Base-by-base conservation (phyloP, 1,140 invertebrate species). In the Dreissena rostriformis region DNA sequence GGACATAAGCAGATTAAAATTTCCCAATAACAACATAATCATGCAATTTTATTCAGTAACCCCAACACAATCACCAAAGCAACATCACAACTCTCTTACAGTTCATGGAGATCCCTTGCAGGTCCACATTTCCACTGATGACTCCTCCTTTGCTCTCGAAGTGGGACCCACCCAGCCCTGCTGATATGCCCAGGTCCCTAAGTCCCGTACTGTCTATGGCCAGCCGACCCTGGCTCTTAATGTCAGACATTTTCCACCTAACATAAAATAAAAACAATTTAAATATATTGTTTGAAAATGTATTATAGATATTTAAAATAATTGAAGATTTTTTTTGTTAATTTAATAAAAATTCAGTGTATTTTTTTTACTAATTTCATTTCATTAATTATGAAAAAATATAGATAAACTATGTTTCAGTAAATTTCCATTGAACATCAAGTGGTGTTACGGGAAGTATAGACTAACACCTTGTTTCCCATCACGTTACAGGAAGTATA, bases 71-170 rank as follows among this genome's bases (percentile, higher is more conserved):
- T 5, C 57, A 61, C 57, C 57, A 12, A 39, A 39, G 8, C 2
- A 39, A 39, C 39, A 39, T 39, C 39, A 39, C 39, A 39, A 39
- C 39, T 39, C 39, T 8, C 95, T 95, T 94, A 97, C 96, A 95
- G 86, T 96, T 97, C 10, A 97, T 97, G 92, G 98, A 96, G 76
- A 99, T 97, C 91, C 96, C 96, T 86, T 97, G 96, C 12, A 99
- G 95, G 91, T 98, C 97, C 89, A 99, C 98, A 71, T 96, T 97
- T 63, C 98, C 98, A 92, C 98, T 98, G 19, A 99, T 97, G 91
- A 99, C 99, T 86, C 98, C 98, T 73, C 97, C 97, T 93, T 98
- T 98, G 17, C 98, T 98, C 92, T 99, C 98, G 67, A 99, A 94
- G 85, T 96, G 96, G 0, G 97, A 98, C n/a, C 97, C 97, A 19